These are phyloP conservation scores for Rhea americana DNA, from an alignment of 2,113 vertebrate species.

Conservation along the genomic window DNA sequence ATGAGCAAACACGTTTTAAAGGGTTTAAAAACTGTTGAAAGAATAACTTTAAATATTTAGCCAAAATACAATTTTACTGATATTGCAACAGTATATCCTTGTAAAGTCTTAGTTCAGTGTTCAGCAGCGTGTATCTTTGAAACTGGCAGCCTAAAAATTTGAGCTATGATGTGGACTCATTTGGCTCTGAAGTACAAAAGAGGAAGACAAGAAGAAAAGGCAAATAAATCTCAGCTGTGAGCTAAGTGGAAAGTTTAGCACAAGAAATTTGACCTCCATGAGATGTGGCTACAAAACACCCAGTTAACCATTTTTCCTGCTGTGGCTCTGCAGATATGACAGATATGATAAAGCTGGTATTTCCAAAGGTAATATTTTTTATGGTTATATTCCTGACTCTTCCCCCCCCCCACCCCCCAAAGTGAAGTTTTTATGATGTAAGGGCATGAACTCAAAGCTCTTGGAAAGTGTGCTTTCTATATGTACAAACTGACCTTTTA, in stretches of 20 bases:
- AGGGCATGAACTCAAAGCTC: neutral
- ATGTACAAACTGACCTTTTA: conserved; percentile 31
- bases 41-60: neutral
- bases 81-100: neutral
- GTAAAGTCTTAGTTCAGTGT: neutral
- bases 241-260: neutral
- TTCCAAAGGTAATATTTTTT: neutral
- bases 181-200: neutral
- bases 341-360: neutral
- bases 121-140: neutral
- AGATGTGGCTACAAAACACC: neutral
- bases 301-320: neutral
- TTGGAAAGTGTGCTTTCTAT: neutral
- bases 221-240: neutral
- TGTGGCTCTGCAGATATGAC: neutral
- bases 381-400: neutral
- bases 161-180: neutral
- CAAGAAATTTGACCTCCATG: neutral
- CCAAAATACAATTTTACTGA: neutral
- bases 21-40: neutral
- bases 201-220: neutral
- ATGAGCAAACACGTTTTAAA: neutral
- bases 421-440: neutral
- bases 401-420: neutral
- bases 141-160: neutral